These are phyloP conservation scores for Nematolebias whitei DNA, from an alignment of 2,113 vertebrate species.

Conservation along the genomic window DNA sequence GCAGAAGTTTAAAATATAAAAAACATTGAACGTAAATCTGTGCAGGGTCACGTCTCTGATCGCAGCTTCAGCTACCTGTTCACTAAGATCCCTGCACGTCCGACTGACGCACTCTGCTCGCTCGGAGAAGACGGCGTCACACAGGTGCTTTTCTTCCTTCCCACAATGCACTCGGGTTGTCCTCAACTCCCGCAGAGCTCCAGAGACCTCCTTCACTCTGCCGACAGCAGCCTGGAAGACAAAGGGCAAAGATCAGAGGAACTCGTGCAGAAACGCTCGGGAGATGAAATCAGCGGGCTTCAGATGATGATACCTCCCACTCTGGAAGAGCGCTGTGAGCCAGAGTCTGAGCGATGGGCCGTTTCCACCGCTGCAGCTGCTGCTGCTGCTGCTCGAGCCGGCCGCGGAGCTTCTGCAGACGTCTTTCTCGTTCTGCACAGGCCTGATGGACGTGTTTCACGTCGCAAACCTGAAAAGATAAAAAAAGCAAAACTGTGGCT, in stretches of 20 bases:
- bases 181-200: constrained; percentile 79
- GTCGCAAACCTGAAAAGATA: constrained; percentile 76
- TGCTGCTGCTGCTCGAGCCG: constrained; percentile 82
- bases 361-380: constrained; percentile 73
- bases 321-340: constrained; percentile 78
- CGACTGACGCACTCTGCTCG: constrained; percentile 61
- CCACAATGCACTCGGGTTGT: constrained; percentile 28
- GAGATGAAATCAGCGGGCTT: no score
- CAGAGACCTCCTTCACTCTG: constrained; percentile 72
- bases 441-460: constrained; percentile 80
- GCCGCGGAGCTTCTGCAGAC: constrained; percentile 68
- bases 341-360: constrained; percentile 76
- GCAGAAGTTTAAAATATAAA: no score
- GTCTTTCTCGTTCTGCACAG: constrained; percentile 82
- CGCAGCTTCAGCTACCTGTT: constrained; percentile 77
- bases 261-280: no score
- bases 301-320: constrained; percentile 81
- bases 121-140: constrained; percentile 45
- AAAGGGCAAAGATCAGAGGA: no score
- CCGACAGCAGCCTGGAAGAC: constrained; percentile 79
- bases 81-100: constrained; percentile 65
- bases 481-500: neutral
- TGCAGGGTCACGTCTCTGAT: neutral
- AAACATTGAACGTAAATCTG: no score
- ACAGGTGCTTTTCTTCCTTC: constrained; percentile 20